phyloP scores from a whole-genome alignment of 2,888 invertebrate species.

The Alcis repandata region DNA sequence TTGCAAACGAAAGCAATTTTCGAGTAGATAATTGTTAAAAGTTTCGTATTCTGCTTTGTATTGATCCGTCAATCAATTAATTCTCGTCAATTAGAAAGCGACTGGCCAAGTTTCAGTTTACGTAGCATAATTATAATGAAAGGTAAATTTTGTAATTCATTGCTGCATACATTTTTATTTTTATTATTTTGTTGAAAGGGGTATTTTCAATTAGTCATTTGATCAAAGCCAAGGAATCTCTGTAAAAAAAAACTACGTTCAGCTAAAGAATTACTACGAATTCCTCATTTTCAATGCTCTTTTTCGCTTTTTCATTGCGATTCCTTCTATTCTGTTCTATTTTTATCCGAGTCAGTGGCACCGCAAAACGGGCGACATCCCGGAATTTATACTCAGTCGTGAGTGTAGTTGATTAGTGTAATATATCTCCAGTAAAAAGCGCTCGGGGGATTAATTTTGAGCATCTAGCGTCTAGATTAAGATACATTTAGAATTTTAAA shows the following conservation, averaged over 20 bases:
- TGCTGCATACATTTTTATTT: no score
- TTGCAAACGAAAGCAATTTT: not conserved
- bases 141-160: no score
- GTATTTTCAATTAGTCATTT: no score
- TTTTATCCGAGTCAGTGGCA: slow-evolving; percentile 11
- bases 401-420: slow-evolving; percentile 20
- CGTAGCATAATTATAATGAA: no score
- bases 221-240: not conserved
- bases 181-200: no score
- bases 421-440: slow-evolving; percentile 12
- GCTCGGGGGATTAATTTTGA: slow-evolving; percentile 2
- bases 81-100: not conserved
- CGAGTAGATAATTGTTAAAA: not conserved
- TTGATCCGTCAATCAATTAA: slow-evolving; percentile 1
- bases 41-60: slow-evolving; percentile 2
- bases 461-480: not conserved
- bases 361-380: slow-evolving; percentile 14
- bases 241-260: no score
- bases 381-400: slow-evolving; percentile 16
- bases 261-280: not conserved
- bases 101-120: not conserved
- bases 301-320: slow-evolving; percentile 11
- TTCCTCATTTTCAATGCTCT: slow-evolving; percentile 2
- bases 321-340: not conserved
- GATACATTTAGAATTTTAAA: not conserved